Conservation (phyloP, 1,140 invertebrate genomes). For the Capitella teleta region DNA sequence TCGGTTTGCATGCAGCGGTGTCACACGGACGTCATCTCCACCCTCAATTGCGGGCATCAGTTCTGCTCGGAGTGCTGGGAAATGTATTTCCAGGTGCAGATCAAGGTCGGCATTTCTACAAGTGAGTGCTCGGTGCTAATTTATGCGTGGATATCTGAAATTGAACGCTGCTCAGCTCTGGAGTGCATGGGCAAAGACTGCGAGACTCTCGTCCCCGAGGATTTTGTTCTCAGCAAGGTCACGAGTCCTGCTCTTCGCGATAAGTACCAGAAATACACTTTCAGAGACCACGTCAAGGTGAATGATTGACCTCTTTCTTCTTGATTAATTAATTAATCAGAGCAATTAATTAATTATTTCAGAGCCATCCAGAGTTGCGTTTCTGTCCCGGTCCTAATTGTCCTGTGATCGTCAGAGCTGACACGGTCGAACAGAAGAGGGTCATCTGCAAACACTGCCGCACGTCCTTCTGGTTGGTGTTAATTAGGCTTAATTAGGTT, state of each 20-base stretch:
- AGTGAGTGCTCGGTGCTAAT: constrained; percentile 38
- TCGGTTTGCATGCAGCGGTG: constrained; percentile 51
- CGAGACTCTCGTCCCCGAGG: constrained; percentile 81
- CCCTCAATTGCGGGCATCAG: constrained; percentile 74
- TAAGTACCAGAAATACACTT: constrained; percentile 89
- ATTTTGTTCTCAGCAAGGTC: constrained; percentile 81
- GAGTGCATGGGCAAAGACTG: constrained; percentile 94
- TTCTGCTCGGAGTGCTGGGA: constrained; percentile 94
- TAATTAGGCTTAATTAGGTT: neutral
- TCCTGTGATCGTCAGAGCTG: constrained; percentile 67
- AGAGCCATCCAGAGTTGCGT: constrained; percentile 44
- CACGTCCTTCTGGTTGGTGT: constrained; percentile 63
- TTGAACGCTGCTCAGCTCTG: constrained; percentile 47
- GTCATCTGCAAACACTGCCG: constrained; percentile 67
- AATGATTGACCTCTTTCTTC: neutral
- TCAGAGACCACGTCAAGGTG: constrained; percentile 81
- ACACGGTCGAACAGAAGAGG: constrained; percentile 65
- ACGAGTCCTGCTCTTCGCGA: constrained; percentile 61
- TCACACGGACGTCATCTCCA: constrained; percentile 55
- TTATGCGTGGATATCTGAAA: neutral
- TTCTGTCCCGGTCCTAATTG: constrained; percentile 97
- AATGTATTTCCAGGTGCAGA: constrained; percentile 90
- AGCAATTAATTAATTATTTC: constrained; percentile 11
- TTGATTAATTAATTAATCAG: neutral
- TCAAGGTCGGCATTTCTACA: constrained; percentile 69